Conservation (phyloP, 2,797 vertebrate genomes). For the Poecilia gillii region DNA sequence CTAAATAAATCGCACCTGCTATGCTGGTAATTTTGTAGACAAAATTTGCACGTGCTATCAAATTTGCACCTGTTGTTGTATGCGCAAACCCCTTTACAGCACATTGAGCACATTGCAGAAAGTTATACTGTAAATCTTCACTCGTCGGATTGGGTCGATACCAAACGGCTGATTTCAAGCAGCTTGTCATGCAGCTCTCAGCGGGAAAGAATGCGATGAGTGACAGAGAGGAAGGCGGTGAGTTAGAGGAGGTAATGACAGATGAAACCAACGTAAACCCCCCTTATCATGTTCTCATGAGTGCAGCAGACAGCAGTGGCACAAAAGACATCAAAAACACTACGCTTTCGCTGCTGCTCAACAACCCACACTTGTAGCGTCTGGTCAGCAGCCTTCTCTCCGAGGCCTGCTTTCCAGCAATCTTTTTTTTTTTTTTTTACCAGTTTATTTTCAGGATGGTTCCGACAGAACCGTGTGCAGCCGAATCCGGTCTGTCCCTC, state of each 20-base stretch:
- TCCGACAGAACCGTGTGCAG: neutral
- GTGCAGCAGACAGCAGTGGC: neutral
- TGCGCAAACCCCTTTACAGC: too few species aligned
- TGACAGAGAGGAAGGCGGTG: neutral
- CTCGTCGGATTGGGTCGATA: neutral
- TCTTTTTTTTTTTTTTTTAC: neutral
- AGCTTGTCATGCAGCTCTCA: neutral
- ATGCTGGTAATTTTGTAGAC: too few species aligned
- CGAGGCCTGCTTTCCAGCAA: neutral
- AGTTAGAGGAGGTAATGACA: neutral
- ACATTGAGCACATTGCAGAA: neutral
- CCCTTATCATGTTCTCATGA: neutral
- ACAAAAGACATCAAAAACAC: neutral
- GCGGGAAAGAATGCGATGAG: neutral
- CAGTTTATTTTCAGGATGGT: neutral
- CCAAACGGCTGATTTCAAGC: neutral
- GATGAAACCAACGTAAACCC: neutral
- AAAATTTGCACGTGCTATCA: too few species aligned
- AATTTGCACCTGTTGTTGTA: too few species aligned
- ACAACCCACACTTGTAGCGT: neutral
- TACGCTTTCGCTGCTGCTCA: neutral
- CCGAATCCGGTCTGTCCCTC: neutral
- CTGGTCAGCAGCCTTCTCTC: neutral
- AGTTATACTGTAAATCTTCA: neutral
- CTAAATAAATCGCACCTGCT: too few species aligned